Evolutionary conservation across 2,113 vertebrate genomes (phyloP), one percentile per base, ranked within the genome.

Genomic region (Pachyramphus minor): DNA sequence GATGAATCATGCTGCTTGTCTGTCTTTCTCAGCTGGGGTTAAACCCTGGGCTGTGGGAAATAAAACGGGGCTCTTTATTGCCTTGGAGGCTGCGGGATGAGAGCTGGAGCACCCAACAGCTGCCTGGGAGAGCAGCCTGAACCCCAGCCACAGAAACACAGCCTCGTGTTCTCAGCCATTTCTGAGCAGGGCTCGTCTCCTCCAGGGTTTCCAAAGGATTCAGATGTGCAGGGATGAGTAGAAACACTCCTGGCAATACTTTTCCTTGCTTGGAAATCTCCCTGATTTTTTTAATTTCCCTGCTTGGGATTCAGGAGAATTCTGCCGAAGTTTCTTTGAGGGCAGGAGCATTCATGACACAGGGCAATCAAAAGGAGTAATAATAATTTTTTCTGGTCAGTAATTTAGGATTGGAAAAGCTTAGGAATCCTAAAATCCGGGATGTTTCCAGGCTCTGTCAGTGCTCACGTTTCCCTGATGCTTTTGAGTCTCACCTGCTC

Each of bases 21-120:
- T 90, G 73, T 41, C 18, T 75, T 53, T 77, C 94, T 94, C 93
- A 76, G 94, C 96, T 92, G 89, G 87, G 87, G 41, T 92, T 59
- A 60, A 95, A 81, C 77, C 50, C 78, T 79, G 93, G 79, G 5
- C 80, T 86, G 5, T 68, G 87, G 93, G 69, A 75, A 91, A 68
- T 45, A 59, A 92, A 87, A 84, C 75, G 19, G 52, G 75, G 22
- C 49, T 95, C 71, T 93, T 89, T 64, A 33, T 95, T 60, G 80
- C 95, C 93, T 44, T 5, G 66, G 89, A 80, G 91, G 55, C 77
- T 30, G 35, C 66, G 92, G 68, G 92, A 52, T 82, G 78, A 53
- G 75, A 41, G 9, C 62, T 84, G 63, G 7, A 93, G 87, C 68
- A 35, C 45, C 93, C 76, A 76, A 52, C 92, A 93, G 87, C 95